Conservation (phyloP, 1,140 invertebrate genomes). For the Helicoverpa armigera region DNA sequence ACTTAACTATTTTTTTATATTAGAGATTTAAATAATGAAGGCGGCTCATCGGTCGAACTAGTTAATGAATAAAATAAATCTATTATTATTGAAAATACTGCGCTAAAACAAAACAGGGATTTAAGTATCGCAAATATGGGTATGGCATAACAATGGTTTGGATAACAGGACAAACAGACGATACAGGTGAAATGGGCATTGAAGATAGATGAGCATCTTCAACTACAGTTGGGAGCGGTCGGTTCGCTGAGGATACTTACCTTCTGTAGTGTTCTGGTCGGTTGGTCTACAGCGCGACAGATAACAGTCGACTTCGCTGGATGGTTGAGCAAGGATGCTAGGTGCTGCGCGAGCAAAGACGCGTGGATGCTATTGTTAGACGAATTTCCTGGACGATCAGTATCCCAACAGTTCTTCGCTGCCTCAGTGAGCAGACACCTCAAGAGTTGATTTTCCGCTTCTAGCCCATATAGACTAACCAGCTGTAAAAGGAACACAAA, state of each 20-base stretch:
- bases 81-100: neutral
- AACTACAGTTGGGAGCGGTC: neutral
- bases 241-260: constrained; percentile 60
- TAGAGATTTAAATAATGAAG: neutral
- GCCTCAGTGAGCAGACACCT: constrained; percentile 81
- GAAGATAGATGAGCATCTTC: constrained; percentile 1
- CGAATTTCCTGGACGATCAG: constrained; percentile 69
- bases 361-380: constrained; percentile 73
- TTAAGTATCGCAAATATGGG: neutral
- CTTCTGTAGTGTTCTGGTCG: constrained; percentile 77
- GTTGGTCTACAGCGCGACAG: constrained; percentile 78
- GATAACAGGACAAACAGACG: constrained; percentile 44
- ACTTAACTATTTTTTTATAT: constrained; percentile 14
- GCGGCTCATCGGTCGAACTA: neutral
- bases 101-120: constrained; percentile 8
- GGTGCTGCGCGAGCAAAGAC: constrained; percentile 75
- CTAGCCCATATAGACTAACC: constrained; percentile 80
- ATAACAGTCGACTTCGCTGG: constrained; percentile 83
- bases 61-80: neutral
- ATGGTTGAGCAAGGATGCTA: constrained; percentile 77
- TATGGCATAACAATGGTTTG: constrained; percentile 32
- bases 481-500: constrained; percentile 65
- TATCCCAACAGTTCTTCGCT: constrained; percentile 76
- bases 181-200: constrained; percentile 31
- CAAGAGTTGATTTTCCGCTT: constrained; percentile 83